phyloP scores from a whole-genome alignment of 2,888 invertebrate species.

The Germaria angustata region DNA sequence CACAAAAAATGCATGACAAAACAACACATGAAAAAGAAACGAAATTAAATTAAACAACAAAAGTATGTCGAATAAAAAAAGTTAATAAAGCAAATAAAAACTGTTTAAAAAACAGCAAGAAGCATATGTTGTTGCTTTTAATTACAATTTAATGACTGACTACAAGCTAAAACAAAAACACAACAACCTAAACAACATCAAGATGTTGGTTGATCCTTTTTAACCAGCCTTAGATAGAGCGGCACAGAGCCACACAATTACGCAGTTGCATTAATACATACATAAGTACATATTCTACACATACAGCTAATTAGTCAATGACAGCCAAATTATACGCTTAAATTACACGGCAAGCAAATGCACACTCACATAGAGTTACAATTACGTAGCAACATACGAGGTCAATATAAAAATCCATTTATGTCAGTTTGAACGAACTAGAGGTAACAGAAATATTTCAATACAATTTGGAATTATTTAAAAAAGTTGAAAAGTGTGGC shows the following conservation, averaged over 20 bases:
- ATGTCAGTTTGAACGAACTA: too few species aligned
- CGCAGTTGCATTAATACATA: neutral
- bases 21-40: neutral
- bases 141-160: constrained; percentile 64
- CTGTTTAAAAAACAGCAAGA: constrained; percentile 48
- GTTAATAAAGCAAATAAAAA: constrained; percentile 55
- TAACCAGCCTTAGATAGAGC: constrained; percentile 40
- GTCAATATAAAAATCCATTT: neutral
- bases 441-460: too few species aligned
- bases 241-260: constrained; percentile 2
- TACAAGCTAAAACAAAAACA: constrained; percentile 42
- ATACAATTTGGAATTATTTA: neutral
- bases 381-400: constrained; percentile 17
- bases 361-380: neutral
- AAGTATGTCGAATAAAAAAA: constrained; percentile 20
- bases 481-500: too few species aligned
- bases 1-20: constrained; percentile 19
- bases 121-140: constrained; percentile 63
- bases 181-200: constrained; percentile 42
- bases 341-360: constrained; percentile 50
- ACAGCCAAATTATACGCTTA: constrained; percentile 71
- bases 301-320: constrained; percentile 69
- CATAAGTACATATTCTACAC: neutral
- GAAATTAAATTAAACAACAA: constrained; percentile 32
- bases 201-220: constrained; percentile 53